A percentile compares a stretch with the other conserved stretches of the same genome.
phyloP scores from a whole-genome alignment of 1,140 invertebrate species.

The Ceratosolen fusciceps region DNA sequence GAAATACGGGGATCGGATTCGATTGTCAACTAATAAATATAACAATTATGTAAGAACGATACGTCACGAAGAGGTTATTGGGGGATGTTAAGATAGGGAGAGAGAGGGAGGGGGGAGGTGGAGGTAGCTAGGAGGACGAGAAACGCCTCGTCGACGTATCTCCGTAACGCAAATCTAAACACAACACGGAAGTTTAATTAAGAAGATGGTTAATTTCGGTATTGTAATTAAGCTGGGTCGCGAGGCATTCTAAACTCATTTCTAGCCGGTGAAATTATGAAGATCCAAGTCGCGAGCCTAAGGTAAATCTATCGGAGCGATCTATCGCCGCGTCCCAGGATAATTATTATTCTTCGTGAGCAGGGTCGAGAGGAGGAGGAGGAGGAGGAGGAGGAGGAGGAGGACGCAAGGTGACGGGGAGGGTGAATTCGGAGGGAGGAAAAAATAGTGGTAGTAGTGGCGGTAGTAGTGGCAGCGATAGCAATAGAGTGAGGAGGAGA shows the following conservation, averaged over 20 bases:
- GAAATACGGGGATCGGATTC: no score
- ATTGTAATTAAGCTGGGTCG: background rate
- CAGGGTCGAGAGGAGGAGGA: background rate
- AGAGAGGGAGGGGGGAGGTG: no score
- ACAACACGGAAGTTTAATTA: background rate
- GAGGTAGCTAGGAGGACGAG: no score
- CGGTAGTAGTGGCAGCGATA: no score
- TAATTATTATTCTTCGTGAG: slow-evolving; percentile 11
- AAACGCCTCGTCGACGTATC: no score
- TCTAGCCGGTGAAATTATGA: background rate
- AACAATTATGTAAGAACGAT: no score
- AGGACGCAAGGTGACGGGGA: background rate
- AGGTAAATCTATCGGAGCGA: background rate
- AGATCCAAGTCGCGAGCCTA: background rate
- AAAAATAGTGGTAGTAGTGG: no score
- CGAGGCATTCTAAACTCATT: background rate
- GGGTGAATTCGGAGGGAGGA: no score
- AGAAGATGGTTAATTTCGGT: background rate
- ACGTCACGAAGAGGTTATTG: no score
- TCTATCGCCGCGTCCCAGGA: background rate
- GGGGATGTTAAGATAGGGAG: no score
- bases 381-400: background rate
- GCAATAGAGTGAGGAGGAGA: background rate
- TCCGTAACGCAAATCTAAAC: no score
- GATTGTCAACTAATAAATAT: no score